Evolutionary conservation across 1,140 invertebrate genomes (phyloP).

Genomic region (Cydia splendana): DNA sequence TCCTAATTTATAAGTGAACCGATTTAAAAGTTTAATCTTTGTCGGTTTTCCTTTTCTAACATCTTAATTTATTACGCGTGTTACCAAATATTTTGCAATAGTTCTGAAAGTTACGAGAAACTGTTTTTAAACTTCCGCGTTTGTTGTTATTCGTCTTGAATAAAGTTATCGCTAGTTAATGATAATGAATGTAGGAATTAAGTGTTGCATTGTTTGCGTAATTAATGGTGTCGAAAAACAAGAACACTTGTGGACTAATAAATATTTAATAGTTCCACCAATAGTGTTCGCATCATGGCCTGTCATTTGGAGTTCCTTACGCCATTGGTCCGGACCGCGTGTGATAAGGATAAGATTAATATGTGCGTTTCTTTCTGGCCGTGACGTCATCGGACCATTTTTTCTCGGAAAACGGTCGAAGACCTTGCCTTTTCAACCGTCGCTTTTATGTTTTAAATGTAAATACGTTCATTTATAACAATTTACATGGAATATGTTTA

Average conservation of each 20-base stretch:
- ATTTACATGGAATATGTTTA: constrained; percentile 12
- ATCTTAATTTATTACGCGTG: not conserved
- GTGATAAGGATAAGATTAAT: constrained; percentile 26
- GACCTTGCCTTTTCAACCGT: constrained; percentile 24
- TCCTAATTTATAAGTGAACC: not conserved
- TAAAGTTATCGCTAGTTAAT: constrained; percentile 9
- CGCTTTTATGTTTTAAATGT: constrained; percentile 7
- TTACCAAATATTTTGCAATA: constrained; percentile 2
- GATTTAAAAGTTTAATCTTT: not conserved
- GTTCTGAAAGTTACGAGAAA: not conserved
- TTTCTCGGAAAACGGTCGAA: constrained; percentile 14
- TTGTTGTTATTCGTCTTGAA: not conserved
- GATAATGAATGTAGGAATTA: not conserved
- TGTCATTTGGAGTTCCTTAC: not conserved
- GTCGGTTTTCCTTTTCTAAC: not conserved
- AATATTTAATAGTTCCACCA: constrained; percentile 25
- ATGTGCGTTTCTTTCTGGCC: constrained; percentile 6
- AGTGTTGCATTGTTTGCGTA: constrained; percentile 17
- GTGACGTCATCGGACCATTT: constrained; percentile 30
- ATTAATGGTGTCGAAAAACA: constrained; percentile 28
- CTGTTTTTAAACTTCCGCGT: not conserved
- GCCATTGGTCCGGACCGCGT: not conserved
- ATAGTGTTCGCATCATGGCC: not conserved
- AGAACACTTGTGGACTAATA: constrained; percentile 30
- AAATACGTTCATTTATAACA: constrained; percentile 14